Evolutionary conservation across 2,113 vertebrate genomes (phyloP).

Genomic region (Cercopithecus mona): DNA sequence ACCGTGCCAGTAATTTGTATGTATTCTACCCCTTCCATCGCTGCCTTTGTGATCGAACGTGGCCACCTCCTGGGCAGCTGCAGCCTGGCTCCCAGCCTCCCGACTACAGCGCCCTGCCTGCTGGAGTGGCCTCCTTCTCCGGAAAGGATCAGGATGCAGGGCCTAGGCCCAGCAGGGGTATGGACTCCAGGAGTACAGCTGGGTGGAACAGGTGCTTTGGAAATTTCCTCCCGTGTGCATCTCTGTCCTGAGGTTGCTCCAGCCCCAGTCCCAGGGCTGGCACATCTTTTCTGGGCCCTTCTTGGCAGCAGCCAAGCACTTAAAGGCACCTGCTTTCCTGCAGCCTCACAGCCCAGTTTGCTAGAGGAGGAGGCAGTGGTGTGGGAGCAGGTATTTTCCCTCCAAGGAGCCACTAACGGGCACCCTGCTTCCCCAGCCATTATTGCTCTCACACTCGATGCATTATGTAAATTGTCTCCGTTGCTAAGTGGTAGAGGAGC

Average conservation of each 20-base stretch:
- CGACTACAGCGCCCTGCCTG: background rate
- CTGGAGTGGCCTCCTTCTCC: background rate
- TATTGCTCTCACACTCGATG: slow-evolving; percentile 42
- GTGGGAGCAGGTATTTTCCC: slow-evolving; percentile 57
- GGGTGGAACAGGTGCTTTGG: slow-evolving; percentile 19
- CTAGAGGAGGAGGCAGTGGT: background rate
- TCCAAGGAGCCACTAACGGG: slow-evolving; percentile 42
- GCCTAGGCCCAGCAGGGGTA: background rate
- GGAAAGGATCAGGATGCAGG: background rate
- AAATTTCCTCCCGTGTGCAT: background rate
- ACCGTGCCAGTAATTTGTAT: slow-evolving; percentile 85
- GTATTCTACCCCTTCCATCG: slow-evolving; percentile 78
- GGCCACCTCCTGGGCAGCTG: slow-evolving; percentile 77
- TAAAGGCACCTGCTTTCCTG: slow-evolving; percentile 55
- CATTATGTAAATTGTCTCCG: slow-evolving; percentile 78
- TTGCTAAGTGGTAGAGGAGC: slow-evolving; percentile 67
- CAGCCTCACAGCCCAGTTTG: background rate
- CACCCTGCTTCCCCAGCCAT: slow-evolving; percentile 67
- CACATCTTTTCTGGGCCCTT: background rate
- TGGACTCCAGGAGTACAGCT: background rate
- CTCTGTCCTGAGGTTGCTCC: slow-evolving; percentile 48
- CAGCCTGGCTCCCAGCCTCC: slow-evolving; percentile 53
- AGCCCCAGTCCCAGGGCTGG: slow-evolving; percentile 43
- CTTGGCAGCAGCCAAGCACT: slow-evolving; percentile 29
- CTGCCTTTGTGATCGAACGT: slow-evolving; percentile 81